Percentiles rank a stretch among this genome's conserved stretches.
Evolutionary conservation across 2,888 invertebrate species (phyloP).

Genomic region (Nezara viridula): DNA sequence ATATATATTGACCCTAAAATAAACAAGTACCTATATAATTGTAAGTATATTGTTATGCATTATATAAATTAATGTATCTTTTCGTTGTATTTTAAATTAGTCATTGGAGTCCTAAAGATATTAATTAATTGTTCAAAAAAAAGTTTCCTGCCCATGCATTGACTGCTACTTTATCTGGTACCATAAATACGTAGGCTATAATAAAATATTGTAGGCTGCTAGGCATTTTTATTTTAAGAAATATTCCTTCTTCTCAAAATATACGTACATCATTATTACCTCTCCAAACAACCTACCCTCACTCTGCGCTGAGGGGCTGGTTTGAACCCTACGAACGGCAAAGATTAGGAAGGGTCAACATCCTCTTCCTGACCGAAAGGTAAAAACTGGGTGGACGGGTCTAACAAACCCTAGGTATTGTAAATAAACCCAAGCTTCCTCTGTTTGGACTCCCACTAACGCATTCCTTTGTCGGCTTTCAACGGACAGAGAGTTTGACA

Average conservation of each 20-base stretch:
- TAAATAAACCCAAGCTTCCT: background rate
- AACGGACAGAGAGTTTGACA: background rate
- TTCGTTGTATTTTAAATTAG: too few species aligned
- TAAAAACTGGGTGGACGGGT: background rate
- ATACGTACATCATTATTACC: background rate
- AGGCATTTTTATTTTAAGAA: too few species aligned
- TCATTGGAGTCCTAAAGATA: too few species aligned
- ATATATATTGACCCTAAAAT: too few species aligned
- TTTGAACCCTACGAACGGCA: background rate
- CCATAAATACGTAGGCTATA: too few species aligned
- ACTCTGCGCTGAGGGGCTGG: background rate
- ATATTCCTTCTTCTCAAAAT: background rate
- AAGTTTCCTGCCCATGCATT: too few species aligned
- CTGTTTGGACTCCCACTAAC: conserved; percentile 36
- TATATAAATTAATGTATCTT: too few species aligned
- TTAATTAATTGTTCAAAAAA: too few species aligned
- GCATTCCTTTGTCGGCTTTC: conserved; percentile 5
- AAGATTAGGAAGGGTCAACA: background rate
- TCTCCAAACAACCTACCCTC: background rate
- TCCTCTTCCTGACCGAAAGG: background rate
- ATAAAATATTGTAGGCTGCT: too few species aligned
- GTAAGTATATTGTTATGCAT: too few species aligned
- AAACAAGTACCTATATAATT: too few species aligned
- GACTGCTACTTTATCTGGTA: too few species aligned
- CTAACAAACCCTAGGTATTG: background rate